phyloP scores from a whole-genome alignment of 2,113 vertebrate species.

The Piprites chloris region DNA sequence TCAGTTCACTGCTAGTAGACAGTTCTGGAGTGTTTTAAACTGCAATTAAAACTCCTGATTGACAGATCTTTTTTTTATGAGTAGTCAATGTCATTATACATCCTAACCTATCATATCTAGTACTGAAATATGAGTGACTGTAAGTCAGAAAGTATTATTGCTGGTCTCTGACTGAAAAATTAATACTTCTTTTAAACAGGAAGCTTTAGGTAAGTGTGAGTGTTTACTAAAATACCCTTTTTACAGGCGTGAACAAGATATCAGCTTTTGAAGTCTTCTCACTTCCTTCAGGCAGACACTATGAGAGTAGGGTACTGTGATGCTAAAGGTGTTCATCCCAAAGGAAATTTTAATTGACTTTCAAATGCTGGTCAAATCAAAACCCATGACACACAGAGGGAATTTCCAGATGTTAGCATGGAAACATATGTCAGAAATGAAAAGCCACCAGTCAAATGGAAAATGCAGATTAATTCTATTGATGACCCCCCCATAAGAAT shows the following conservation, averaged over 20 bases:
- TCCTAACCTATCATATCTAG: background rate
- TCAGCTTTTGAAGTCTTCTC: background rate
- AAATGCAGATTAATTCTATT: background rate
- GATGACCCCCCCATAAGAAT: background rate
- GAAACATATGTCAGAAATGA: background rate
- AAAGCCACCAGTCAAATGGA: background rate
- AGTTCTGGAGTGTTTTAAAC: background rate
- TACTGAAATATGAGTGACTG: background rate
- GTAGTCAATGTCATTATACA: background rate
- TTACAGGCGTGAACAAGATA: background rate
- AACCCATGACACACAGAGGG: background rate
- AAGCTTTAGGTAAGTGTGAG: background rate
- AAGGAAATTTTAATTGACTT: background rate
- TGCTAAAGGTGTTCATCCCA: background rate
- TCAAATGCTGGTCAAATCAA: background rate
- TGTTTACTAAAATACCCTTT: background rate
- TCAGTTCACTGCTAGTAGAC: background rate
- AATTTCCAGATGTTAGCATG: background rate
- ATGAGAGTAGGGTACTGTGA: background rate
- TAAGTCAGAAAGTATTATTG: background rate
- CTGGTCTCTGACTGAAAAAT: background rate
- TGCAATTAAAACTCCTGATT: background rate
- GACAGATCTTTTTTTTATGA: background rate
- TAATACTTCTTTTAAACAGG: background rate
- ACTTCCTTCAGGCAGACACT: background rate